Percentiles rank a stretch among this genome's conserved stretches.
Evolutionary conservation across 2,888 invertebrate species (phyloP).

Genomic region (Gerris lacustris): DNA sequence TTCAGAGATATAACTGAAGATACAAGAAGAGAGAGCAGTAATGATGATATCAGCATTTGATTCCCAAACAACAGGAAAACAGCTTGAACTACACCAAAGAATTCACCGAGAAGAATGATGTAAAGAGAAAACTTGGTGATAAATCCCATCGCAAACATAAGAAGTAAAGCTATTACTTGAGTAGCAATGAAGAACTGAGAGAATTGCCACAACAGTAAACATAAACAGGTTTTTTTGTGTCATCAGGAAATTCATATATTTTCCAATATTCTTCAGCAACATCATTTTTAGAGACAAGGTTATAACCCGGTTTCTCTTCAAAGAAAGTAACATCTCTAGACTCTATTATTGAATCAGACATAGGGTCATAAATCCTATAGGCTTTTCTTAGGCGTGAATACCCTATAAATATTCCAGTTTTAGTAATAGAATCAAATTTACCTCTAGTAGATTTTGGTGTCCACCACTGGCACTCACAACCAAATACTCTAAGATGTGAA

Average conservation of each 20-base stretch:
- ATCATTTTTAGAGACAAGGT: background rate
- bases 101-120: constrained; percentile 38
- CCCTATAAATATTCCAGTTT: constrained; percentile 17
- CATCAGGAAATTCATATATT: background rate
- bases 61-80: constrained; percentile 45
- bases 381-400: constrained; percentile 11
- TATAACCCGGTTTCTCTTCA: background rate
- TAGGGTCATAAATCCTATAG: background rate
- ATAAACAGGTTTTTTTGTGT: constrained; percentile 31
- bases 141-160: constrained; percentile 46
- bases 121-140: constrained; percentile 35
- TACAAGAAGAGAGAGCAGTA: constrained; percentile 34
- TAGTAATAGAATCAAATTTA: constrained; percentile 19
- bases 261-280: background rate
- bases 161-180: constrained; percentile 58
- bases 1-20: constrained; percentile 30
- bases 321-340: background rate
- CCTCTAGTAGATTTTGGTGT: background rate
- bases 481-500: constrained; percentile 21
- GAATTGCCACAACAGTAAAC: constrained; percentile 62
- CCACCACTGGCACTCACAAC: constrained; percentile 17
- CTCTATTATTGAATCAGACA: background rate
- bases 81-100: constrained; percentile 36
- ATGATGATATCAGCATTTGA: constrained; percentile 44
- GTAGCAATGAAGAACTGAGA: constrained; percentile 69